Evolutionary conservation across 2,797 vertebrate genomes (phyloP), one percentile per base, ranked within the genome.

Genomic region (Podarcis lilfordi): DNA sequence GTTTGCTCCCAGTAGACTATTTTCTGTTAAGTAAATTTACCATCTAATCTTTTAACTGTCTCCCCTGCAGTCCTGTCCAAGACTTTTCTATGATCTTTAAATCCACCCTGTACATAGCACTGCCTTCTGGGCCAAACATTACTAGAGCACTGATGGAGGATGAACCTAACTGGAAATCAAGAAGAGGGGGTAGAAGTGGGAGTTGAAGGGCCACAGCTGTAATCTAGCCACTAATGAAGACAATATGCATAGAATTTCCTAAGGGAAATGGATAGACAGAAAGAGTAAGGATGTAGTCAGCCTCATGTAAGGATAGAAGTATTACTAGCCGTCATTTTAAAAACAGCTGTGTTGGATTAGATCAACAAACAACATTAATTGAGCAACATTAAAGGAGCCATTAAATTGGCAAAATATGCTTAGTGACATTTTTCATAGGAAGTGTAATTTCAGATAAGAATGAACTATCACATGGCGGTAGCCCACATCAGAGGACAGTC

Each of bases 1-100:
- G 96, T 94, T 96, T 96, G 96, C 96, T 96, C 97, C 95, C 95
- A 88, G 92, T 91, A 94, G 96, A 97, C 96, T 96, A 96, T 96
- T 94, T 96, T 96, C 95, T 95, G 96, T 95, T 97, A 97, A 97
- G 95, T 94, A 96, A 97, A 97, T 97, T 97, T 97, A 97, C 96
- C 93, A 95, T 95, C 96, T 96, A 96, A 97, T 97, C 96, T 97
- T 96, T 96, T 96, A 96, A 95, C 96, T 95, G 96, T 95, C 93
- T 94, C 87, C 94, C 7, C 72, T 96, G 96, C 43, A 96, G 93
- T 88, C 92, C 94, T 43, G 95, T 94, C 93, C 92, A 93, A 95
- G 92, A 91, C 91, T 91, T 94, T 84, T 78, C 85, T 80, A 83
- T 84, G 88, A 32, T 81, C 11, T 89, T 69, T 89, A 95, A 95